Evolutionary conservation across 2,113 vertebrate species (phyloP), one percentile per base, ranked within the genome.

Genomic region (Rhipidura dahli): DNA sequence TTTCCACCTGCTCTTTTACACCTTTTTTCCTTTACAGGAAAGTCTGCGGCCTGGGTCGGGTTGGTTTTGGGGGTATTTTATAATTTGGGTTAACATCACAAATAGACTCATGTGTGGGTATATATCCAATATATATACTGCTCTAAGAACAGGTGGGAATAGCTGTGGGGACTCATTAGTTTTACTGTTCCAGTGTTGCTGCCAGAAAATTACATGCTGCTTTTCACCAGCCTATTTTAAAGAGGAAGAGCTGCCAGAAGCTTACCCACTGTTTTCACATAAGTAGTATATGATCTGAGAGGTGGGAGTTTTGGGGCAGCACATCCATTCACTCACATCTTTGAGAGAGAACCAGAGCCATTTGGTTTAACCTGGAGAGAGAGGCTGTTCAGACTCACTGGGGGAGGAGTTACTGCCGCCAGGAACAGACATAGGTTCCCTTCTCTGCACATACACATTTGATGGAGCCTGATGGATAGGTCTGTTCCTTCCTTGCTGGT

Each of bases 121-220:
- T 63, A 50, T n/a, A 72, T 82, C 61, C 33, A 49, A 57, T 23
- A 37, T 19, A 83, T 57, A 63, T 35, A 66, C 37, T 77, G 39
- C 45, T 77, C 30, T 80, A 54, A 57, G 71, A 94, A 85, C 50
- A 95, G 84, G 89, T 90, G 68, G 50, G 66, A 94, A 91, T 91
- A 72, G 53, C 61, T 91, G 61, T 89, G 70, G 37, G 56, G 53
- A 56, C 30, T 87, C n/a, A 39, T 37, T 69, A 72, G 39, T 65
- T 94, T 90, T 83, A 76, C 35, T 73, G 60, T 80, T 90, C 63
- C 39, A 83, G 35, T 70, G 39, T 39, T 57, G 50, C 47, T 92
- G 87, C 71, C 75, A 86, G 87, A 93, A 94, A 90, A 88, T 77
- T 59, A 66, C 40, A 78, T 53, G 47, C 39, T 80, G 30, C 35